Evolutionary conservation across 2,113 vertebrate genomes (phyloP), one percentile per base, ranked within the genome.

Genomic region (Lophotis ruficrista): DNA sequence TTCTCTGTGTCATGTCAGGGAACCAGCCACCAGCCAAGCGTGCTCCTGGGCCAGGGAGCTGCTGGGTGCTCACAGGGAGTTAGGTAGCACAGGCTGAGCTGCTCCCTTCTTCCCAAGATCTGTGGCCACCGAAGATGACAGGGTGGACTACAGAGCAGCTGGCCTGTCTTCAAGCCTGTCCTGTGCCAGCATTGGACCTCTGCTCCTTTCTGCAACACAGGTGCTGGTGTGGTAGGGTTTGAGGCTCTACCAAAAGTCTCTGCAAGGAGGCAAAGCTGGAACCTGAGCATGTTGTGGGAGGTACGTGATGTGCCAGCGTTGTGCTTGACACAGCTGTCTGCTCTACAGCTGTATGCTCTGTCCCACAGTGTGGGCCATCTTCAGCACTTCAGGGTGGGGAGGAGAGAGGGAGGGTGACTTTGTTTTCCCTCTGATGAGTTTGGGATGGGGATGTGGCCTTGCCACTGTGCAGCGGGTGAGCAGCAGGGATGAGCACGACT

Each of bases 131-230:
- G 43, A 24, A 56, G 48, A 27, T 6, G 6, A 9, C 37, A 45
- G 60, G 14, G 50, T 0, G 9, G 78, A 37, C 45, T 33, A 8
- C 17, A 33, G 45, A 37, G 51, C 6, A 4, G 24, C 35, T 35
- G 25, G 20, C 50, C 13, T 31, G 25, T 57, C 58, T 43, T 57
- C 8, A 2, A 53, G 71, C 48, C 31, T 64, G 80, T 62, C 71
- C 17, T 50, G 12, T 38, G 69, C 37, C 2, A 0, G 15, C 5
- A 1, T n/a, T 41, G 43, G 31, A n/a, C 30, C 60, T 62, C 21
- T 7, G 2, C 18, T 20, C 47, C 27, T 38, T 69, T 48, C 62
- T 1, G 10, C 30, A 25, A 2, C 2, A 0, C 0, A 7, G 20
- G 24, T 83, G 64, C 64, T 33, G 37, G 18, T 37, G 33, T 14